A percentile compares a stretch with the other conserved stretches of the same genome.
Conservation (phyloP, 2,888 invertebrate genomes). For the Ectemnius lituratus region DNA sequence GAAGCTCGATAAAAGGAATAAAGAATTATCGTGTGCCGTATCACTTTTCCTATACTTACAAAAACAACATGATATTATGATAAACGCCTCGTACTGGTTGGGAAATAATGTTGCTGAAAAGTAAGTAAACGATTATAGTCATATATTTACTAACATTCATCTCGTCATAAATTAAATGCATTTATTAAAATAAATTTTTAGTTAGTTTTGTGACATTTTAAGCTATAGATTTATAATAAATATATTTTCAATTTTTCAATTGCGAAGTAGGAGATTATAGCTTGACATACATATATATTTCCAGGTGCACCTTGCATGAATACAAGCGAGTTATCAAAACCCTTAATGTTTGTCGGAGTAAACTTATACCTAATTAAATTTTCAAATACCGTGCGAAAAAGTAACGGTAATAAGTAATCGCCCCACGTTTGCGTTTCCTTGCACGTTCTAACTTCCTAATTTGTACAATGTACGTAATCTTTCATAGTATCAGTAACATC, state of each 20-base stretch:
- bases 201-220: too few relatives aligned
- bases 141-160: neutral
- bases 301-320: slow-evolving; percentile 57
- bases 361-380: too few relatives aligned
- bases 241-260: slow-evolving; percentile 26
- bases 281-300: slow-evolving; percentile 30
- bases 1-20: slow-evolving; percentile 81
- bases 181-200: slow-evolving; percentile 36
- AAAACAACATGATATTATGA: slow-evolving; percentile 61
- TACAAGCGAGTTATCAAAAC: slow-evolving; percentile 42
- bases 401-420: too few relatives aligned
- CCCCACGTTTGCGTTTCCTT: too few relatives aligned
- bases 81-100: slow-evolving; percentile 70
- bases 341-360: too few relatives aligned
- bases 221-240: slow-evolving; percentile 14
- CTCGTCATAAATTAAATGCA: slow-evolving; percentile 34
- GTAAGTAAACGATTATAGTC: slow-evolving; percentile 46
- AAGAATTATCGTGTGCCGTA: slow-evolving; percentile 81
- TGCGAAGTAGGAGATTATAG: slow-evolving; percentile 26
- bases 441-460: too few relatives aligned
- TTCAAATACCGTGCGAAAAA: too few relatives aligned
- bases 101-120: slow-evolving; percentile 57
- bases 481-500: neutral
- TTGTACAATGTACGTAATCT: slow-evolving; percentile 1
- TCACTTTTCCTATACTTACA: slow-evolving; percentile 80